Conservation (phyloP, 2,888 invertebrate genomes). For the Elegia similella region DNA sequence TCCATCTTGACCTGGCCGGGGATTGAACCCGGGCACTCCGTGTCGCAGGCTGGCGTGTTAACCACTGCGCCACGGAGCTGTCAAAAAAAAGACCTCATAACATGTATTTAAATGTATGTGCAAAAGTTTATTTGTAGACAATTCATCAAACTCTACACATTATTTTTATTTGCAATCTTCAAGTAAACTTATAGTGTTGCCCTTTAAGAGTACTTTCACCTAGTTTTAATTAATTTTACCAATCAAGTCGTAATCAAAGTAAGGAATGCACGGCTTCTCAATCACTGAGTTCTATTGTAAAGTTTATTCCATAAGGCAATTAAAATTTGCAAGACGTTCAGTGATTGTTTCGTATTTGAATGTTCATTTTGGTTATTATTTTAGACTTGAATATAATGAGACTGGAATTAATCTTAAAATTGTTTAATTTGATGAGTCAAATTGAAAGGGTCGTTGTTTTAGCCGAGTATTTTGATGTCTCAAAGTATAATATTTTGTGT, state of each 20-base stretch:
- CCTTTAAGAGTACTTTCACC: background rate
- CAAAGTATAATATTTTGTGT: constrained; percentile 3
- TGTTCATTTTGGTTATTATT: constrained; percentile 10
- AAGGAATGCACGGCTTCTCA: constrained; percentile 31
- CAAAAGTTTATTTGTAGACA: too few species aligned
- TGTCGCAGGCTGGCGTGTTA: too few species aligned
- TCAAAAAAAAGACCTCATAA: too few species aligned
- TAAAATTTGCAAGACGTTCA: constrained; percentile 4
- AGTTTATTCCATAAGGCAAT: constrained; percentile 12
- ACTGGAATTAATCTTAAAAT: constrained; percentile 1
- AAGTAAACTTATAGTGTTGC: constrained; percentile 3
- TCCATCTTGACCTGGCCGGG: too few species aligned
- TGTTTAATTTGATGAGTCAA: constrained; percentile 3
- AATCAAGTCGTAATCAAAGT: constrained; percentile 47
- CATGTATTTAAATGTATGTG: too few species aligned
- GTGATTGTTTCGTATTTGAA: constrained; percentile 10
- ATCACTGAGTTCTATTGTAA: constrained; percentile 21
- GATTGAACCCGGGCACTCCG: too few species aligned
- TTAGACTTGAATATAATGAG: constrained; percentile 5
- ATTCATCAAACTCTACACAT: too few species aligned
- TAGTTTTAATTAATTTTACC: constrained; percentile 43
- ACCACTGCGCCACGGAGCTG: too few species aligned
- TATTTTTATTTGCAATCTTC: background rate
- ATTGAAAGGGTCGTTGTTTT: background rate
- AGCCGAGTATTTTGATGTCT: background rate